phyloP scores from a whole-genome alignment of 2,888 invertebrate species.

The Sepioteuthis lessoniana region DNA sequence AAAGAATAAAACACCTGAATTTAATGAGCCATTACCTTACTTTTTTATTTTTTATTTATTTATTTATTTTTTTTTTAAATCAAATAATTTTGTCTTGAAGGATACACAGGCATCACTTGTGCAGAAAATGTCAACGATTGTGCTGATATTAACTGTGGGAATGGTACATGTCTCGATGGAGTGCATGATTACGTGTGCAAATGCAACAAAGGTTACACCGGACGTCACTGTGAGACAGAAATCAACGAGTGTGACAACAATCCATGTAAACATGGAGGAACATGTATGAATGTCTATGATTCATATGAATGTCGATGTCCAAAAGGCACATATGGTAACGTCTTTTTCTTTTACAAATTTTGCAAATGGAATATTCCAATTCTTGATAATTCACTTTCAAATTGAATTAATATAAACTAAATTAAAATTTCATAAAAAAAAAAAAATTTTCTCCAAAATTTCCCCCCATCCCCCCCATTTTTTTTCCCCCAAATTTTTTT shows the following conservation, averaged over 20 bases:
- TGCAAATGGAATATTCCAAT: slow-evolving; percentile 36
- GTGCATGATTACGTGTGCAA: slow-evolving; percentile 55
- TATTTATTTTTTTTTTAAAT: neutral
- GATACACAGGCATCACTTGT: neutral
- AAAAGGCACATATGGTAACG: slow-evolving; percentile 63
- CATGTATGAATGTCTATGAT: slow-evolving; percentile 90
- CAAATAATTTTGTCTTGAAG: neutral
- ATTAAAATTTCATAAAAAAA: too few relatives aligned
- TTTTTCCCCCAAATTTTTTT: too few relatives aligned
- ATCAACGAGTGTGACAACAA: slow-evolving; percentile 90
- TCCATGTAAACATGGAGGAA: slow-evolving; percentile 96
- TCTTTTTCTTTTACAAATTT: neutral
- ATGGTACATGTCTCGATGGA: slow-evolving; percentile 55
- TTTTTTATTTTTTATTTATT: neutral
- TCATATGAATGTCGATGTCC: slow-evolving; percentile 67
- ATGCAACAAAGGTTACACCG: slow-evolving; percentile 81
- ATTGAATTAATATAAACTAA: too few relatives aligned
- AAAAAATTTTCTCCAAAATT: too few relatives aligned
- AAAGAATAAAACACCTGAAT: too few relatives aligned
- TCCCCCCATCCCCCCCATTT: too few relatives aligned
- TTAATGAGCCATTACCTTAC: too few relatives aligned
- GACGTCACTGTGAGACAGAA: slow-evolving; percentile 95
- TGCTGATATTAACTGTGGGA: neutral
- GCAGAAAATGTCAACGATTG: neutral
- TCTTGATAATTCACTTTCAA: too few relatives aligned